A percentile compares a stretch with the other conserved stretches of the same genome.
These are phyloP conservation scores for Anoplophora glabripennis DNA, from an alignment of 1,140 invertebrate genomes.

Conservation along the genomic window DNA sequence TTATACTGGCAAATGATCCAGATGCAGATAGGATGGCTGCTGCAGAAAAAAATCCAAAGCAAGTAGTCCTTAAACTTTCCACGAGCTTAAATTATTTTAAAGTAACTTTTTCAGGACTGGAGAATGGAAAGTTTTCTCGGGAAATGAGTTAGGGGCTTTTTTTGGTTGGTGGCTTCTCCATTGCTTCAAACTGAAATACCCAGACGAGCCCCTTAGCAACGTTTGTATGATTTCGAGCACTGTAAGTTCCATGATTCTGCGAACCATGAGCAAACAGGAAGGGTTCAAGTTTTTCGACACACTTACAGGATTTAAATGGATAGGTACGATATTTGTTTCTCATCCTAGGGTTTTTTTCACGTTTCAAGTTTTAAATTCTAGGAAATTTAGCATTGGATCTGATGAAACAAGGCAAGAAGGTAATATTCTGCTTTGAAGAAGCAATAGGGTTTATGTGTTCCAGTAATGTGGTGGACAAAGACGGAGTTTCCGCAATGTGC, in stretches of 20 bases:
- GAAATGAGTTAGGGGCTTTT: constrained; percentile 95
- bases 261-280: constrained; percentile 76
- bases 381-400: constrained; percentile 76
- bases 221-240: constrained; percentile 89
- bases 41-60: constrained; percentile 70
- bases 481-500: constrained; percentile 86
- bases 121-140: constrained; percentile 89
- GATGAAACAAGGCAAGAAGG: constrained; percentile 63
- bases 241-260: constrained; percentile 96
- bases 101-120: constrained; percentile 54
- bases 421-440: constrained; percentile 94
- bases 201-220: constrained; percentile 52
- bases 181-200: constrained; percentile 54
- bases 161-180: constrained; percentile 91
- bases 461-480: constrained; percentile 86
- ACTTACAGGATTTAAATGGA: constrained; percentile 99
- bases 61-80: constrained; percentile 29
- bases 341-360: constrained; percentile 74
- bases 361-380: constrained; percentile 67
- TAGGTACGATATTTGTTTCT: constrained; percentile 68
- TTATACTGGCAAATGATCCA: constrained; percentile 97
- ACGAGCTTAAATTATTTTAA: neutral
- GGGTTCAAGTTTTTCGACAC: constrained; percentile 91
- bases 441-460: constrained; percentile 95
- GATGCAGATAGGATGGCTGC: constrained; percentile 96